Percentiles rank a stretch among this genome's conserved stretches.
Conservation (phyloP, 2,113 vertebrate genomes). For the Cacatua alba region DNA sequence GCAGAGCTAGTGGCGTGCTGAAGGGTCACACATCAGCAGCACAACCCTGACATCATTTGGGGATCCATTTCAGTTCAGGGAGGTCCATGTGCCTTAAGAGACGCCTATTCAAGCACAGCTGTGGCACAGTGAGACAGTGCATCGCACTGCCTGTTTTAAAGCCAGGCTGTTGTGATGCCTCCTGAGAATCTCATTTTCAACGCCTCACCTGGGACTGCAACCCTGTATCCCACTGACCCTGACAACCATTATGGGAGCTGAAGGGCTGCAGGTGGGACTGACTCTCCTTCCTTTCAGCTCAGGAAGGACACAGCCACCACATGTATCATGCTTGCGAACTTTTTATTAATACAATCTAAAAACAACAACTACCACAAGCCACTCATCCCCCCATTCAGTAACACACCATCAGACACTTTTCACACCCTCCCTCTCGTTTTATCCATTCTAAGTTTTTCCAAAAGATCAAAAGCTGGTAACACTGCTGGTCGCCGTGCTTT, state of each 20-base stretch:
- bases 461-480: background rate
- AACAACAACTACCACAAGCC: background rate
- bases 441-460: slow-evolving; percentile 8
- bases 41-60: background rate
- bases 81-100: background rate
- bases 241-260: accelerated
- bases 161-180: background rate
- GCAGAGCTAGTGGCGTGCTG: background rate
- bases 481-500: background rate
- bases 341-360: background rate
- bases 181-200: background rate
- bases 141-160: background rate
- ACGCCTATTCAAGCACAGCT: slow-evolving; percentile 16
- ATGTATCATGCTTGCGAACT: background rate
- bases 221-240: background rate
- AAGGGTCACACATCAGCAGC: background rate
- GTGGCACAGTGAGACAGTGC: background rate
- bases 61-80: background rate
- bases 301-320: background rate
- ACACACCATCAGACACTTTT: background rate
- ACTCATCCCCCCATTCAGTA: background rate
- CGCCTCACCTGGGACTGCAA: background rate
- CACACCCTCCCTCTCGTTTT: background rate
- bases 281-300: background rate
- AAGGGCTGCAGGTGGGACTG: background rate